Evolutionary conservation across 1,140 invertebrate genomes (phyloP), one percentile per base, ranked within the genome.

Genomic region (Colletes gigas): DNA sequence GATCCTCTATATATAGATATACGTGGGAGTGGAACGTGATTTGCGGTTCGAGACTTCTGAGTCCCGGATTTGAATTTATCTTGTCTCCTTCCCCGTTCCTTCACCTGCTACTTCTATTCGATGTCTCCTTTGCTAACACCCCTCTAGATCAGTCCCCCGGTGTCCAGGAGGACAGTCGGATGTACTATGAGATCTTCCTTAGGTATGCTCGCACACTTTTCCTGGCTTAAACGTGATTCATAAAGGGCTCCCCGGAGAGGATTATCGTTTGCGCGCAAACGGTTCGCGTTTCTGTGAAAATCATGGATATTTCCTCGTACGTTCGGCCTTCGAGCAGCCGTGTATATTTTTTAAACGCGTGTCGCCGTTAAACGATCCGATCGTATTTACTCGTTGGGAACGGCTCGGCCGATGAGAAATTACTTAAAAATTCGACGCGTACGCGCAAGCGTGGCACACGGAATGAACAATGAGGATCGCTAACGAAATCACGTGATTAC

Each of bases 41-140:
- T 91, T 91, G 90, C 89, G 89, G 89, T 89, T 88, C 87, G 88
- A 87, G 83, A 88, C 89, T 90, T 79, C 78, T 81, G 87, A 88
- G 86, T 89, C 87, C 79, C 81, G 90, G 91, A 92, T 92, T 92
- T 91, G 90, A 92, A 92, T 92, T 91, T 91, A 91, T 91, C 90
- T 91, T 90, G 87, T 88, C 85, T 81, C 83, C 59, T 65, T 44
- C 65, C 57, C 60, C 77, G 57, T 72, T 81, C 72, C 78, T 60
- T 82, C 79, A 74, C 80, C 69, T 82, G 73, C 77, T 83, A 85
- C 77, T 82, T 73, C 76, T 76, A 86, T 76, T 81, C 84, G 81
- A 80, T 66, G 78, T 63, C 62, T 74, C 76, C 79, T 65, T 67
- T 72, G 73, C 63, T 77, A 71, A 71, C 68, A 71, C 80, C 72